A percentile compares a stretch with the other conserved stretches of the same genome.
These are phyloP conservation scores for Gambelia wislizenii DNA, from an alignment of 2,797 vertebrate species.

Conservation along the genomic window DNA sequence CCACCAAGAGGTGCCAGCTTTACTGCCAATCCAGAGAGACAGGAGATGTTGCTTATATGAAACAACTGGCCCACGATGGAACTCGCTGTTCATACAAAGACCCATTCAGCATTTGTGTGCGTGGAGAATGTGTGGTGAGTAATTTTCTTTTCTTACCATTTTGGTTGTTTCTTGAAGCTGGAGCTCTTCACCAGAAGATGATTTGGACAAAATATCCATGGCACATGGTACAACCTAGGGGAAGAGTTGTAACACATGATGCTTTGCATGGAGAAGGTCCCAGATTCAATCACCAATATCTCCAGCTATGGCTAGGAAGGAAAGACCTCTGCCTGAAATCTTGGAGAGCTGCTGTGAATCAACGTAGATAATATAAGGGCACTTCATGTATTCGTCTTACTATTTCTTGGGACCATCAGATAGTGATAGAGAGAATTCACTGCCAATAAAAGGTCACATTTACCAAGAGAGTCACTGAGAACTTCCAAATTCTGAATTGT, in stretches of 20 bases:
- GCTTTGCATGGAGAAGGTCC: neutral
- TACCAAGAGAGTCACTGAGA: too few species aligned
- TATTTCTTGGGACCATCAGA: neutral
- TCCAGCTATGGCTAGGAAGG: neutral
- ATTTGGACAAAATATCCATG: neutral
- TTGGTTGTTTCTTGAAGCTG: fast-evolving
- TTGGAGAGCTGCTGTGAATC: neutral
- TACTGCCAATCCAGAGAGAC: slow-evolving; percentile 96
- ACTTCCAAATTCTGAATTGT: too few species aligned
- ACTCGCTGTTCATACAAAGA: slow-evolving; percentile 96
- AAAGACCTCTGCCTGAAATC: neutral
- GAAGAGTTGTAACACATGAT: too few species aligned
- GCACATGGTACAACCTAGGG: neutral
- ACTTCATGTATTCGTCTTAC: neutral
- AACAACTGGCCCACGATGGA: slow-evolving; percentile 93
- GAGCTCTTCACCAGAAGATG: fast-evolving
- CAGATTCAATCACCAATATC: neutral
- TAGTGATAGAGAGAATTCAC: neutral
- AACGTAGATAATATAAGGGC: neutral
- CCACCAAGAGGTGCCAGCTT: slow-evolving; percentile 92
- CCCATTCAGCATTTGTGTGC: slow-evolving; percentile 93
- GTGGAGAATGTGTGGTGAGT: slow-evolving; percentile 98
- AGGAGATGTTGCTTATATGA: slow-evolving; percentile 89
- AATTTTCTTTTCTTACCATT: fast-evolving
- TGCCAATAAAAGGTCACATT: neutral